Conservation (phyloP, 2,888 invertebrate species). For the Mycalesis mineus region DNA sequence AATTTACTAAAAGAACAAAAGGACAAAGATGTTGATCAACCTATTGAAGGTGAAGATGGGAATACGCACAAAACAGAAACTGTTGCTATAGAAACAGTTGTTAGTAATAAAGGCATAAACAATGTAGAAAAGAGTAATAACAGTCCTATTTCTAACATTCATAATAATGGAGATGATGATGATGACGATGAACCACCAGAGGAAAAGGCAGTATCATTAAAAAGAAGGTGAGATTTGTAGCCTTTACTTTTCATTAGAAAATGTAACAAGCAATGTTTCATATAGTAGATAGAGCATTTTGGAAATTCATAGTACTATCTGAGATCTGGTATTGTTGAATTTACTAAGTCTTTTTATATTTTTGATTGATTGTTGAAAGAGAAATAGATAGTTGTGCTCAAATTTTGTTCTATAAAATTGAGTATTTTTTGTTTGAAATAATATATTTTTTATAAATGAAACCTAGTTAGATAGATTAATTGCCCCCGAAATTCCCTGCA, state of each 20-base stretch:
- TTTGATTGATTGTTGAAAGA: no score
- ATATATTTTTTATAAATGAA: no score
- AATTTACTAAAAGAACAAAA: constrained; percentile 71
- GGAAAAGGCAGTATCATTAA: constrained; percentile 69
- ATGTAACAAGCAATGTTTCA: no score
- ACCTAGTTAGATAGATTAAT: no score
- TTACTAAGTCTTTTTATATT: no score
- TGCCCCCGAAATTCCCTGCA: no score
- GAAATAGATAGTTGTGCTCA: no score
- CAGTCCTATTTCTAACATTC: constrained; percentile 31
- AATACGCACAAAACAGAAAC: constrained; percentile 30
- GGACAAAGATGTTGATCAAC: constrained; percentile 42
- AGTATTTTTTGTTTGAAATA: no score
- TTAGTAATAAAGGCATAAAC: constrained; percentile 5
- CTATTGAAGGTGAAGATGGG: constrained; percentile 47
- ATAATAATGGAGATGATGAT: constrained; percentile 36
- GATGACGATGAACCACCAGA: constrained; percentile 76
- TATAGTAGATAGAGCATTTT: no score
- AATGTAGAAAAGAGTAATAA: constrained; percentile 11
- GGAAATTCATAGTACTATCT: no score
- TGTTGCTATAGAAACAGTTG: constrained; percentile 1
- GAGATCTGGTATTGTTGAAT: no score
- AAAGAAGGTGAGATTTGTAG: constrained; percentile 67
- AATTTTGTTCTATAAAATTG: no score
- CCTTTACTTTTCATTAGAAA: neutral